Evolutionary conservation across 2,113 vertebrate species (phyloP).

Genomic region (Hydrolagus affinis): DNA sequence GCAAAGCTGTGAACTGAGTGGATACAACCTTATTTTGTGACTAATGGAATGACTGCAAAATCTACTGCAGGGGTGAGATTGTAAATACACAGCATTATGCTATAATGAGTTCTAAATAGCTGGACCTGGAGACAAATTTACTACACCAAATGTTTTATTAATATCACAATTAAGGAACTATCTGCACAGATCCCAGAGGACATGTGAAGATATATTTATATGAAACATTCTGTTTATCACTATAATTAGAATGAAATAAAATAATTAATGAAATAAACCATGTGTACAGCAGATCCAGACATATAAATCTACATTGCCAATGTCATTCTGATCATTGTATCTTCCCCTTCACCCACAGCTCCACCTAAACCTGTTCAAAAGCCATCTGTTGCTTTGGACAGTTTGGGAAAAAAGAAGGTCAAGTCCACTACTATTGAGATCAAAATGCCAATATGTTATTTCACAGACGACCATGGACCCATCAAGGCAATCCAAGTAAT

Average conservation of each 20-base stretch:
- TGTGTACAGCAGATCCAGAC: background rate
- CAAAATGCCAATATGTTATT: conserved; percentile 85
- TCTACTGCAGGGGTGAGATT: too few species aligned
- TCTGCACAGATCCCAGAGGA: background rate
- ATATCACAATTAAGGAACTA: background rate
- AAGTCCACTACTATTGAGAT: conserved; percentile 82
- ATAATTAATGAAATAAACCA: background rate
- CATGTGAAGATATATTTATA: background rate
- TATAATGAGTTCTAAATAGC: too few species aligned
- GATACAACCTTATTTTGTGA: too few species aligned
- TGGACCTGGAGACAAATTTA: background rate
- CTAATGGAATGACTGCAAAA: too few species aligned
- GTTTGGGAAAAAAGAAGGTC: conserved; percentile 66
- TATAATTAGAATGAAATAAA: too few species aligned
- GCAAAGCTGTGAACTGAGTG: too few species aligned
- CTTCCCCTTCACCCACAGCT: conserved; percentile 51
- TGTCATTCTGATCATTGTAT: background rate
- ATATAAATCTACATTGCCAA: background rate
- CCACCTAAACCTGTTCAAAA: conserved; percentile 72
- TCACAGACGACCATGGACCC: conserved; percentile 84
- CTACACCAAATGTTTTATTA: background rate
- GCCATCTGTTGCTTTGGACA: conserved; percentile 66
- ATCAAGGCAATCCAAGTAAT: conserved; percentile 87
- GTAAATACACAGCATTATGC: too few species aligned
- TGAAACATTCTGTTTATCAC: background rate